Evolutionary conservation across 1,140 invertebrate genomes (phyloP).

Genomic region (Leptopilina boulardi): DNA sequence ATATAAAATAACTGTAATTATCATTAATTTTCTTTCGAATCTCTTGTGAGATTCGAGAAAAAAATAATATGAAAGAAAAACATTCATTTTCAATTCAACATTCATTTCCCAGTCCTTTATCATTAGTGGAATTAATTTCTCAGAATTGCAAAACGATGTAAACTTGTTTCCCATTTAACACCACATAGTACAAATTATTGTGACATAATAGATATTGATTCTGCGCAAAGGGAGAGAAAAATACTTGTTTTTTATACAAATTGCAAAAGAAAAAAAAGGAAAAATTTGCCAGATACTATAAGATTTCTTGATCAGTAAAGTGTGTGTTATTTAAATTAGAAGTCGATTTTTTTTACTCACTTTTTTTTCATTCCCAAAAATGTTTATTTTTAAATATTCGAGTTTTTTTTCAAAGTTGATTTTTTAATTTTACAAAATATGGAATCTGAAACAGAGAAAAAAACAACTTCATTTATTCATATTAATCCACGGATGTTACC

Average conservation of each 20-base stretch:
- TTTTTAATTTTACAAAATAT: slow-evolving; percentile 82
- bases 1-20: not conserved
- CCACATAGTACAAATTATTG: not conserved
- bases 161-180: slow-evolving; percentile 10
- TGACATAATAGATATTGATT: slow-evolving; percentile 3
- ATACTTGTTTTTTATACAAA: not conserved
- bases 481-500: slow-evolving; percentile 85
- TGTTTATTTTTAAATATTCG: too few relatives aligned
- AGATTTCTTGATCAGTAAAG: not conserved
- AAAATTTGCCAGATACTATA: not conserved
- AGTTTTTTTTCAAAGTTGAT: too few relatives aligned
- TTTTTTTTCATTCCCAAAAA: too few relatives aligned
- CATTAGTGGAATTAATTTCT: slow-evolving; percentile 3
- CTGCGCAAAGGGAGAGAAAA: not conserved
- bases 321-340: too few relatives aligned
- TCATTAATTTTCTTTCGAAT: not conserved
- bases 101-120: not conserved
- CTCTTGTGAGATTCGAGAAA: too few relatives aligned
- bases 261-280: not conserved
- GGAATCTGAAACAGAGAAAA: slow-evolving; percentile 85
- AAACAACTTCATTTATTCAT: slow-evolving; percentile 94
- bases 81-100: not conserved
- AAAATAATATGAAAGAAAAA: not conserved
- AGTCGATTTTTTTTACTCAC: too few relatives aligned
- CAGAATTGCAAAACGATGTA: not conserved